Evolutionary conservation across 2,888 invertebrate genomes (phyloP).

Genomic region (Crepidodera aurea): DNA sequence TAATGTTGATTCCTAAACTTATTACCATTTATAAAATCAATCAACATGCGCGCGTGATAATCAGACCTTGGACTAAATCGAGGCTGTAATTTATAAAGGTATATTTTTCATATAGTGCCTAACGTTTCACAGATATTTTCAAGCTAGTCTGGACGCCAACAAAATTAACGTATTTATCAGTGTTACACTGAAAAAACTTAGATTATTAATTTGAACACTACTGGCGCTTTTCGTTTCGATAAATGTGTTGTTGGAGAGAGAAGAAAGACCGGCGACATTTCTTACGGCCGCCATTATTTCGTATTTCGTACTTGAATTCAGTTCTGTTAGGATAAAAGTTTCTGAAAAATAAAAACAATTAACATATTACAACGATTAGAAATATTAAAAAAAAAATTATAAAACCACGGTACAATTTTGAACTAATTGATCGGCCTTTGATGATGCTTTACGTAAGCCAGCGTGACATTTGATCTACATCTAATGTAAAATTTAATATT

Average conservation of each 20-base stretch:
- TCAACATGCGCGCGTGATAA: no score
- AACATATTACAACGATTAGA: background rate
- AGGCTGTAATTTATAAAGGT: conserved; percentile 5
- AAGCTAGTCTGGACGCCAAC: conserved; percentile 27
- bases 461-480: no score
- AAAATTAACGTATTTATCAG: conserved; percentile 29
- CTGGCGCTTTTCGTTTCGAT: conserved; percentile 46
- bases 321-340: conserved; percentile 62
- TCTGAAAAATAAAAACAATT: conserved; percentile 55
- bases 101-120: conserved; percentile 30
- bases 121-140: conserved; percentile 25
- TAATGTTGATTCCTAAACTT: no score
- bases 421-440: no score
- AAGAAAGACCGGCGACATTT: conserved; percentile 65
- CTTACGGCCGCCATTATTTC: conserved; percentile 65
- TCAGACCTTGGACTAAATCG: background rate
- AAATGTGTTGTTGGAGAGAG: conserved; percentile 51
- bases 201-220: conserved; percentile 26
- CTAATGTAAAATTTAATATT: no score
- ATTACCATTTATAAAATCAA: no score
- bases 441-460: no score
- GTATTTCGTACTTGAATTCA: conserved; percentile 64
- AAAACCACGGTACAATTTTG: no score
- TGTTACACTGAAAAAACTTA: conserved; percentile 22
- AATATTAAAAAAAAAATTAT: no score